Evolutionary conservation across 2,888 invertebrate genomes (phyloP).

Genomic region (Ramazzottius varieornatus): DNA sequence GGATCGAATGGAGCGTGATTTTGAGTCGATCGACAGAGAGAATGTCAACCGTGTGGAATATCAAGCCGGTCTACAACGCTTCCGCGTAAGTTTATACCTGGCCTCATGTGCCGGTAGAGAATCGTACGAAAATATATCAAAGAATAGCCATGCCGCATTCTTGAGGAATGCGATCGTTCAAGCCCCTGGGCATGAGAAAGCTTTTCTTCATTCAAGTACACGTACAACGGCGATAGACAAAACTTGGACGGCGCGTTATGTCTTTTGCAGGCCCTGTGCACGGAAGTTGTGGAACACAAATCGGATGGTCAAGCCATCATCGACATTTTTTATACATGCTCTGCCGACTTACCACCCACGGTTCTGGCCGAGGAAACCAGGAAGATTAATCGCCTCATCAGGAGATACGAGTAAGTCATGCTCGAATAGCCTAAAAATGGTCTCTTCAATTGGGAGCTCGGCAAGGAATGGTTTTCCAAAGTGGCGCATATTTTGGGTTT

Average conservation of each 20-base stretch:
- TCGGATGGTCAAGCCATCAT: background rate
- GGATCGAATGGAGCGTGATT: background rate
- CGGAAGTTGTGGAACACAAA: background rate
- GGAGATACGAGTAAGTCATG: background rate
- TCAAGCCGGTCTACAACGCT: background rate
- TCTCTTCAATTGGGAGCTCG: too few species aligned
- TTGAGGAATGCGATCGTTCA: background rate
- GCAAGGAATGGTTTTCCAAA: too few species aligned
- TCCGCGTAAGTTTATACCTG: slow-evolving; percentile 3
- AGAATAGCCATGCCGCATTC: too few species aligned
- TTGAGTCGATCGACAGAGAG: slow-evolving; percentile 1
- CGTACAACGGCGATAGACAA: too few species aligned
- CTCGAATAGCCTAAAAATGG: too few species aligned
- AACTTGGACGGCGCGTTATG: too few species aligned
- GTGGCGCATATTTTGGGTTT: too few species aligned
- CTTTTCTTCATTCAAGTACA: too few species aligned
- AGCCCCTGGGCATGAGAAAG: background rate
- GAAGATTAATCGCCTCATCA: background rate
- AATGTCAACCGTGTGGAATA: background rate
- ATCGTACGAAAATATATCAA: too few species aligned
- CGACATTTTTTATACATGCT: background rate
- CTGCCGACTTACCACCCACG: background rate
- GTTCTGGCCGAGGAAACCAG: background rate
- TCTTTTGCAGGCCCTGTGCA: slow-evolving; percentile 1
- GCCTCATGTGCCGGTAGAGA: too few species aligned